Conservation (phyloP, 2,888 invertebrate genomes). For the Lithophane ornitopus region DNA sequence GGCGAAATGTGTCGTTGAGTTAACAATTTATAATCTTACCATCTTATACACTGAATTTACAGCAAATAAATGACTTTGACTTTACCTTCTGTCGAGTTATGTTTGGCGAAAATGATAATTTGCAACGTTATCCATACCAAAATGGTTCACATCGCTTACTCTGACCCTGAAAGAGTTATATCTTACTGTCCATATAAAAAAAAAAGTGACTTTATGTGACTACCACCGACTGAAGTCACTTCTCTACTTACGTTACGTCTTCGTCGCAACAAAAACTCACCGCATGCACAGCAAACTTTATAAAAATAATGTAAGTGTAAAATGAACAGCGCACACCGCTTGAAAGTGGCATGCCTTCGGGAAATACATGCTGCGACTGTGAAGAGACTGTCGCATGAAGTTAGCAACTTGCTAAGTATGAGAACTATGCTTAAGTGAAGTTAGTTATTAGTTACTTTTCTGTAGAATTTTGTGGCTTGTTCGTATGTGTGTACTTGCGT, state of each 20-base stretch:
- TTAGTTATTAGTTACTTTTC: background rate
- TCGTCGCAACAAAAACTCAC: background rate
- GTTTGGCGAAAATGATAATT: too few species aligned
- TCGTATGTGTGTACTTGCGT: background rate
- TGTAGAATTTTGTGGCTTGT: background rate
- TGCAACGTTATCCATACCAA: too few species aligned
- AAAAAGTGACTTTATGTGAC: background rate
- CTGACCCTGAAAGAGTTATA: too few species aligned
- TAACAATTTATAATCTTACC: too few species aligned
- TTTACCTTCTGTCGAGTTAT: too few species aligned
- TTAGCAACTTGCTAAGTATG: constrained; percentile 14
- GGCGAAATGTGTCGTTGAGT: too few species aligned
- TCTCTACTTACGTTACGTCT: too few species aligned
- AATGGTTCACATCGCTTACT: too few species aligned
- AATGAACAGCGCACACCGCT: constrained; percentile 5
- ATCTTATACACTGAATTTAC: too few species aligned
- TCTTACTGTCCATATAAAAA: too few species aligned
- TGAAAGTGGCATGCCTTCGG: constrained; percentile 25
- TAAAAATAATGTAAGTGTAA: constrained; percentile 8
- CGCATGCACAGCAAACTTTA: constrained; percentile 14
- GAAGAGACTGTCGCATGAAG: constrained; percentile 8
- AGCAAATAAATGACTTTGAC: too few species aligned
- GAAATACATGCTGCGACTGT: constrained; percentile 32
- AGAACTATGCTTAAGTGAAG: background rate
- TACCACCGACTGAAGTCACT: background rate